Evolutionary conservation across 37 sponge, comb jelly and placozoan species (phyloP).

Genomic region (Haliclona indistincta): DNA sequence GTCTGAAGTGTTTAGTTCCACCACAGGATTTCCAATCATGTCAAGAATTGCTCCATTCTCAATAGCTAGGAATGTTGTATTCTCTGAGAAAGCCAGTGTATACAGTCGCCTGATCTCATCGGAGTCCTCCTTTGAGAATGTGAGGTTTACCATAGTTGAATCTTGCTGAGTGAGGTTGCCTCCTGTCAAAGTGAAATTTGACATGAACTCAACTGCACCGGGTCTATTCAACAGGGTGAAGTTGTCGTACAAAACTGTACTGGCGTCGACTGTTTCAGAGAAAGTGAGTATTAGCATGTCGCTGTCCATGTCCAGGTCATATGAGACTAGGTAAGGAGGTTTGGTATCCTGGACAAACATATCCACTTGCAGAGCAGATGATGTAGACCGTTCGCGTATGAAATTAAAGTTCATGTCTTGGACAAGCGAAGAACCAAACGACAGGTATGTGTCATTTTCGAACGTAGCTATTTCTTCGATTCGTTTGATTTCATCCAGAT

Average conservation of each 20-base stretch:
- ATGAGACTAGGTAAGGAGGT: constrained; percentile 66
- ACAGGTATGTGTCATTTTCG: constrained; percentile 62
- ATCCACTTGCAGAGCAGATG: constrained; percentile 36
- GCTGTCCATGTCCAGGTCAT: constrained; percentile 76
- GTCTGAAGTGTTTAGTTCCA: background rate
- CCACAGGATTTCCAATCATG: constrained; percentile 32
- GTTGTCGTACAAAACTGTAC: constrained; percentile 38
- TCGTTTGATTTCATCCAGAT: constrained; percentile 88
- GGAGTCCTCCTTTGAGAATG: constrained; percentile 34
- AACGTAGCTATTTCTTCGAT: constrained; percentile 80
- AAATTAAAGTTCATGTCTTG: constrained; percentile 83
- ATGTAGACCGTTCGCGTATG: constrained; percentile 17
- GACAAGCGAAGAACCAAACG: constrained; percentile 49
- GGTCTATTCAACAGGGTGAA: constrained; percentile 55
- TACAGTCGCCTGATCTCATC: constrained; percentile 30
- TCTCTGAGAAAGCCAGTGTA: constrained; percentile 32
- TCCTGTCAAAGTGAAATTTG: constrained; percentile 50
- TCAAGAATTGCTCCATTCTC: constrained; percentile 21
- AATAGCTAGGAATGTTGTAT: constrained; percentile 39
- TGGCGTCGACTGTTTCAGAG: constrained; percentile 84
- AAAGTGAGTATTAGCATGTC: constrained; percentile 69
- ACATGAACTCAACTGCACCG: constrained; percentile 33
- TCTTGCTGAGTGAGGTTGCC: constrained; percentile 47
- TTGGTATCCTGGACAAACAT: constrained; percentile 67
- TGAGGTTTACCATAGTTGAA: constrained; percentile 24